A percentile compares a stretch with the other conserved stretches of the same genome.
Conservation (phyloP, 2,888 invertebrate genomes). For the Drosophila phalerata region DNA sequence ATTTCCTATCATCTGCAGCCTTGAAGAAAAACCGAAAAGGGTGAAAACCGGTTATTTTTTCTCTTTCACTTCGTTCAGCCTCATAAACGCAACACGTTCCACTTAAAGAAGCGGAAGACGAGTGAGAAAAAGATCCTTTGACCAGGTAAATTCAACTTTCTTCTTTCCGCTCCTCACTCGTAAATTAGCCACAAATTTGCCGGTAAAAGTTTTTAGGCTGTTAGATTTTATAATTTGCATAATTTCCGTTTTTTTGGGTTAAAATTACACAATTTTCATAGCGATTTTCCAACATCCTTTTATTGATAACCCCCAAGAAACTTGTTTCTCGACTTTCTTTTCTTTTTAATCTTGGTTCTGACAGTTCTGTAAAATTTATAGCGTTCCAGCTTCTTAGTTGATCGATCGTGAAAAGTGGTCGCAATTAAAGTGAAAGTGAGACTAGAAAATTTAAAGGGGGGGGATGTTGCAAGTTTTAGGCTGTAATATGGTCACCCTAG, state of each 20-base stretch:
- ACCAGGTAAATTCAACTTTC: constrained; percentile 36
- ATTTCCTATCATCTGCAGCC: constrained; percentile 7
- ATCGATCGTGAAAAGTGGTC: constrained; percentile 42
- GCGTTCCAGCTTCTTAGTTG: constrained; percentile 55
- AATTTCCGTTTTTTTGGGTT: constrained; percentile 55
- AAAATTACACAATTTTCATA: constrained; percentile 62
- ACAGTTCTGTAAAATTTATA: constrained; percentile 55
- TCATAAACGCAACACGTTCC: constrained; percentile 75
- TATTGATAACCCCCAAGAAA: constrained; percentile 34
- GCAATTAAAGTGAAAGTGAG: constrained; percentile 60
- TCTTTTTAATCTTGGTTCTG: constrained; percentile 8
- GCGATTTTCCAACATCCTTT: constrained; percentile 44
- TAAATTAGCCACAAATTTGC: constrained; percentile 82
- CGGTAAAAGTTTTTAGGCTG: constrained; percentile 65
- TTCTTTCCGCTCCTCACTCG: constrained; percentile 37
- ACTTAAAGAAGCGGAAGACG: constrained; percentile 18
- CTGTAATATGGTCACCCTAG: constrained; percentile 9
- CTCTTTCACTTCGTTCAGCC: constrained; percentile 44
- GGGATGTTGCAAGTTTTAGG: background rate
- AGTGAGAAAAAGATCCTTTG: constrained; percentile 1
- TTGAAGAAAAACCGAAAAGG: constrained; percentile 19
- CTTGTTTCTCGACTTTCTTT: constrained; percentile 41
- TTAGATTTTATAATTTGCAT: constrained; percentile 52
- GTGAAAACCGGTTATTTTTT: constrained; percentile 61
- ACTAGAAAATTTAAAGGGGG: background rate